Percentiles rank a stretch among this genome's conserved stretches.
phyloP scores from a whole-genome alignment of 2,888 invertebrate species.

The Apamea crenata region DNA sequence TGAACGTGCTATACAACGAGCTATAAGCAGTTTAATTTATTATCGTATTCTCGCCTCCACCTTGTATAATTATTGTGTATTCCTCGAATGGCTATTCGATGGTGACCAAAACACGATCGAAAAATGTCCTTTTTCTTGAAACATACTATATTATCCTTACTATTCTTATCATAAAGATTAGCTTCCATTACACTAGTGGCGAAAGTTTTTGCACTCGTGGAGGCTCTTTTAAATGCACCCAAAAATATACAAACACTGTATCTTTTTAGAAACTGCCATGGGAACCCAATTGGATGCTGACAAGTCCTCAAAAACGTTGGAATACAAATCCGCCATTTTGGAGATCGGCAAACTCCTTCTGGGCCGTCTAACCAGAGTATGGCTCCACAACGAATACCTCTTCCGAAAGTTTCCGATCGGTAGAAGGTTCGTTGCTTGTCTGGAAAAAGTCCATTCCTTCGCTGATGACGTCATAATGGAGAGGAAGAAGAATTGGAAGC shows the following conservation, averaged over 20 bases:
- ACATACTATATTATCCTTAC: too few relatives aligned
- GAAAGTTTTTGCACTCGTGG: fast-evolving
- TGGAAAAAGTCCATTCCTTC: slow-evolving; percentile 88
- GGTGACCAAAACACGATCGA: too few relatives aligned
- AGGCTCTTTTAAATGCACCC: background rate
- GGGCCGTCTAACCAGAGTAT: slow-evolving; percentile 84
- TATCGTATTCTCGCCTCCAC: too few relatives aligned
- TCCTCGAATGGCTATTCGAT: background rate
- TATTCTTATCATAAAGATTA: background rate
- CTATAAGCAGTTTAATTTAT: too few relatives aligned
- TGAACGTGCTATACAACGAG: too few relatives aligned
- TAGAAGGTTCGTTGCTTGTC: slow-evolving; percentile 83
- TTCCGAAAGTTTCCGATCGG: slow-evolving; percentile 86
- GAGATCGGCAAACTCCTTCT: slow-evolving; percentile 77
- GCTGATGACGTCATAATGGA: slow-evolving; percentile 90
- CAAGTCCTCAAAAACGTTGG: slow-evolving; percentile 78
- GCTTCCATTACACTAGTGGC: background rate
- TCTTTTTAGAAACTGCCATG: slow-evolving; percentile 91
- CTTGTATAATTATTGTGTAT: too few relatives aligned
- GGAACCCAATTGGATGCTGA: slow-evolving; percentile 89
- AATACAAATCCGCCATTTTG: slow-evolving; percentile 89
- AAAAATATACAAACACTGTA: background rate
- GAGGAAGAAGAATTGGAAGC: slow-evolving; percentile 75
- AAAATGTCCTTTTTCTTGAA: background rate
- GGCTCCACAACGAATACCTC: slow-evolving; percentile 89